Base-by-base conservation (phyloP, 2,888 invertebrate genomes). In the Gisinianus flammeolus region DNA sequence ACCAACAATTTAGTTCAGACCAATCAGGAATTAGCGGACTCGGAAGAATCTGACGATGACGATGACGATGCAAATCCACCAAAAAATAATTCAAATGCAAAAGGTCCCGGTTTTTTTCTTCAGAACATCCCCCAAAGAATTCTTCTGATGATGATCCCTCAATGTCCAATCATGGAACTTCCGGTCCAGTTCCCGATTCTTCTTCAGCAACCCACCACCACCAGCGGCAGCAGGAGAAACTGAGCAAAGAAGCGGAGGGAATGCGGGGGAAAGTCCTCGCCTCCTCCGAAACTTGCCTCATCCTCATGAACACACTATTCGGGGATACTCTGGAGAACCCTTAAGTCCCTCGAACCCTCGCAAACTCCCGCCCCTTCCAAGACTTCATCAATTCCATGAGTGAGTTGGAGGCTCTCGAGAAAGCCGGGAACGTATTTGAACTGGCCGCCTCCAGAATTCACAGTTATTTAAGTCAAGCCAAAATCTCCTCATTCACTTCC, bases 231-330 rank as follows among this genome's bases (percentile, higher is more conserved):
- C n/a, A n/a, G n/a, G n/a, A n/a, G n/a, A n/a, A n/a, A n/a, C n/a
- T n/a, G n/a, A n/a, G n/a, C n/a, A n/a, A n/a, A n/a, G n/a, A n/a
- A 24, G 19, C n/a, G n/a, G 52, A 70, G 24, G 22, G 10, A 2
- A 44, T 74, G 28, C 64, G 44, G 24, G 26, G n/a, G n/a, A 58
- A 24, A 8, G 12, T 74, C 3, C 10, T 74, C 10, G 64, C 26
- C 1, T 64, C 74, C 8, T 33, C 74, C 19, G 74, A 74, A 74
- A 35, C 66, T 10, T 58, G 58, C 26, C 8, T 74, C n/a, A 35
- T 74, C 26, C 22, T 74, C 2, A 74, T 74, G 74, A 31, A 74
- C 31, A 66, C 74, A 3, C 28, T 74, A 3, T 74, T 74, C 24
- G 16, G n/a, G 2, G 74, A 74, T n/a, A 31, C 74, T 3, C 31